Evolutionary conservation across 1,140 invertebrate genomes (phyloP).

Genomic region (Homarus americanus): DNA sequence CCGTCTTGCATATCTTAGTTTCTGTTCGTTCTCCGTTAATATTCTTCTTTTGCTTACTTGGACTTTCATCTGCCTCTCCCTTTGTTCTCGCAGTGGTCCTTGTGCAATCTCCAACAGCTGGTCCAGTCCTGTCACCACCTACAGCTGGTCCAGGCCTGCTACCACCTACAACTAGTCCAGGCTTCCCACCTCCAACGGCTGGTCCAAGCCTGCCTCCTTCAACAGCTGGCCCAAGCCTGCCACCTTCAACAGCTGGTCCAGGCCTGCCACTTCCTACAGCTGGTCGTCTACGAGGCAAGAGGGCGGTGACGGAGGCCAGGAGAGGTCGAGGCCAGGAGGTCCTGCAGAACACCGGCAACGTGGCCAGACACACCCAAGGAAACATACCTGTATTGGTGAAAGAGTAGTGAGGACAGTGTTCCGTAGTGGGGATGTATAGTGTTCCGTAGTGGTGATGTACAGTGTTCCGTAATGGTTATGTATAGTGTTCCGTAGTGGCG

Average conservation of each 20-base stretch:
- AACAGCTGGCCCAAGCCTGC: background rate
- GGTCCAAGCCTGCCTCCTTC: too few species aligned
- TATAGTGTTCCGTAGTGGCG: too few species aligned
- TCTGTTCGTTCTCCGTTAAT: background rate
- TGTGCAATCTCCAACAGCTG: background rate
- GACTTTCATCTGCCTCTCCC: background rate
- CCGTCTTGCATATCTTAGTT: background rate
- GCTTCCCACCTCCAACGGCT: background rate
- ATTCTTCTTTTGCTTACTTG: background rate
- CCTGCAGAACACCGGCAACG: slow-evolving; percentile 45
- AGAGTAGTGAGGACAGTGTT: too few species aligned
- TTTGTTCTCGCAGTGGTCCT: background rate
- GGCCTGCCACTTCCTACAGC: background rate
- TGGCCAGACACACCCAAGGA: slow-evolving; percentile 55
- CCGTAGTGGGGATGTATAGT: too few species aligned
- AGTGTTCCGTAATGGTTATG: too few species aligned
- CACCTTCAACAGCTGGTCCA: background rate
- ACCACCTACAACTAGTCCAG: background rate
- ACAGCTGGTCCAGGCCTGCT: background rate
- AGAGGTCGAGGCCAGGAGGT: slow-evolving; percentile 33
- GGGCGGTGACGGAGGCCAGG: background rate
- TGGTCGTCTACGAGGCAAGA: background rate
- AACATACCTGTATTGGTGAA: slow-evolving; percentile 62
- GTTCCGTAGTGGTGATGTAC: too few species aligned
- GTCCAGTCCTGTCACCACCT: background rate